Base-by-base conservation (phyloP, 30 jellyfish, hydroid and myxozoan genomes). In the Aurelia sp. region DNA sequence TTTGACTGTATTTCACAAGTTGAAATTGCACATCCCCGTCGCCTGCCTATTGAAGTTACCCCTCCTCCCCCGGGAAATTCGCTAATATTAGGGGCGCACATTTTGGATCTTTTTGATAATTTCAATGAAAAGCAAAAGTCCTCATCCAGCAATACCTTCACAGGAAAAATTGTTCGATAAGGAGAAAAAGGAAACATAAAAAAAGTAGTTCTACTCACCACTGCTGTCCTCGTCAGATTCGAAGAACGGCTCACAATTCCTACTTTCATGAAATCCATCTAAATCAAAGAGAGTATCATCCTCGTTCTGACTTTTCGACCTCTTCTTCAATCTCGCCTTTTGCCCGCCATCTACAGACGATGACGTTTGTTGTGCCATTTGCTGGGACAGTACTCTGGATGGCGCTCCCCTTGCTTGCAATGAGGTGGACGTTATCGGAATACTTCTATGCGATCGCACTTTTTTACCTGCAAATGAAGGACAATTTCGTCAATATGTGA, bases 221-320 rank as follows among this genome's bases (percentile, higher is more conserved):
- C 99, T 89, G 62, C 97, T 89, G 53, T 94, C 99, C 33, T 94
- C 99, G 52, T 94, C 99, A 0, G 99, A 94, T 66, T 94, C 99
- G 71, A 79, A 88, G 62, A 94, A 94, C 52, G 99, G 97, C 68
- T 94, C 97, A 81, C 92, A 84, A 62, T 58, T 57, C 62, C 78
- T 77, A 70, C 47, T 84, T 19, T 94, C 97, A 22, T 88, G 97
- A 72, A 94, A 94, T 57, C 99, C 99, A 67, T 94, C 99, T 13
- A 94, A 61, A 79, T 94, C 99, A 81, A 94, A 94, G 65, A 94
- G 52, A n/a, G 95, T 76, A 21, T 85, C 97, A 57, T 94, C 99
- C 30, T 73, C 93, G 17, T 62, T 61, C 11, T 76, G 79, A 41
- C 82, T 51, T 55, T 30, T 51, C 59, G 60, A 37, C 64, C 80